phyloP scores from a whole-genome alignment of 2,888 invertebrate species.

The Drosophila neonasuta region DNA sequence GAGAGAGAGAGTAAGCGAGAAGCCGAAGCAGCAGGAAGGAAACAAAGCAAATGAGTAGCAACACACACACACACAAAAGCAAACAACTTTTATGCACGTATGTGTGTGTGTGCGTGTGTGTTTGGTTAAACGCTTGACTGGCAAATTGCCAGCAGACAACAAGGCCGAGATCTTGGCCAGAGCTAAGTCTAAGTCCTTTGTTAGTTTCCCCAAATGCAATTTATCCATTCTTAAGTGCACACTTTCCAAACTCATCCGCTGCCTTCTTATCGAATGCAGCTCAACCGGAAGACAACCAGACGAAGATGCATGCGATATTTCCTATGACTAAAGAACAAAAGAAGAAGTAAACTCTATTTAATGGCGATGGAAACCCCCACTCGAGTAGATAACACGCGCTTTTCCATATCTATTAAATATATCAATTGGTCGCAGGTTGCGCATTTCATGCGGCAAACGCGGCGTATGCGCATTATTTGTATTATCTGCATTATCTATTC shows the following conservation, averaged over 20 bases:
- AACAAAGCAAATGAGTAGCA: slow-evolving; percentile 44
- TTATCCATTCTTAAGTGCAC: slow-evolving; percentile 32
- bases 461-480: slow-evolving; percentile 17
- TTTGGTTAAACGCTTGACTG: slow-evolving; percentile 34
- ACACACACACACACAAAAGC: slow-evolving; percentile 21
- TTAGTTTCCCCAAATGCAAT: slow-evolving; percentile 25
- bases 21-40: slow-evolving; percentile 24
- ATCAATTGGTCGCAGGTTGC: neutral
- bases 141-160: slow-evolving; percentile 45
- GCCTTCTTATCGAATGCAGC: slow-evolving; percentile 17
- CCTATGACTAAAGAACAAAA: neutral
- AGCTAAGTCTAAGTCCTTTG: slow-evolving; percentile 25
- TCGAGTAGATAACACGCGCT: neutral
- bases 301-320: slow-evolving; percentile 9
- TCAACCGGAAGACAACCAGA: slow-evolving; percentile 19
- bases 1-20: neutral
- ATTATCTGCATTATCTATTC: slow-evolving; percentile 10
- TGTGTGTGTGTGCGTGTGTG: slow-evolving; percentile 5
- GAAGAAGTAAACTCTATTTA: neutral
- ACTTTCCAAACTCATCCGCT: slow-evolving; percentile 16
- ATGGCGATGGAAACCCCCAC: neutral
- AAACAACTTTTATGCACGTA: neutral
- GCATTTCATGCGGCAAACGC: neutral
- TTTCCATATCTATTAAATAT: neutral
- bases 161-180: slow-evolving; percentile 39